Evolutionary conservation across 2,113 vertebrate genomes (phyloP).

Genomic region (Girardinichthys multiradiatus): DNA sequence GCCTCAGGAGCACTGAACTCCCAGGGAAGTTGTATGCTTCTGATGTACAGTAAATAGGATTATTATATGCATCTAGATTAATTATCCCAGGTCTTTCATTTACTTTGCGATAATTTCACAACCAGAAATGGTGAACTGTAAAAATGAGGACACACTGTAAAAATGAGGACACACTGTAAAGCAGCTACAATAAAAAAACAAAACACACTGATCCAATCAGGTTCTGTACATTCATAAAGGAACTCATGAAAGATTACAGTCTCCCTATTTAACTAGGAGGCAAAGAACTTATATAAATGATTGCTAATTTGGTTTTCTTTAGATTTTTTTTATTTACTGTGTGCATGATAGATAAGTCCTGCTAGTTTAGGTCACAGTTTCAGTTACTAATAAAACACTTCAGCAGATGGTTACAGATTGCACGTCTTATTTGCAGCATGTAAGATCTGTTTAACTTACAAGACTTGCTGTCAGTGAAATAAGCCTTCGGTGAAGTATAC

Average conservation of each 20-base stretch:
- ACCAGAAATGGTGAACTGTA: slow-evolving; percentile 10
- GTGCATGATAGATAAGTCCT: slow-evolving; percentile 40
- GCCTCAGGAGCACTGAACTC: slow-evolving; percentile 33
- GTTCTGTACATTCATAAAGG: background rate
- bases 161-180: slow-evolving; percentile 11
- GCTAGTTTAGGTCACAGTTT: slow-evolving; percentile 34
- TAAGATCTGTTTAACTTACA: background rate
- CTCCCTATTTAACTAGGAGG: background rate
- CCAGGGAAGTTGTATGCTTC: slow-evolving; percentile 36
- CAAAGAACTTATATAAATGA: background rate
- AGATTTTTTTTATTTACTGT: slow-evolving; percentile 16
- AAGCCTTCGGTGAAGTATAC: background rate
- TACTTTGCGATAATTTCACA: slow-evolving; percentile 7
- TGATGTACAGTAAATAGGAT: slow-evolving; percentile 21
- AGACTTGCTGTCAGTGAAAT: background rate
- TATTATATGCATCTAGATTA: slow-evolving; percentile 8
- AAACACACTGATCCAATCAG: background rate
- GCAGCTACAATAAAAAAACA: background rate
- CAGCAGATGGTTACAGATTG: background rate
- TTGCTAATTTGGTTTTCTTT: slow-evolving; percentile 12
- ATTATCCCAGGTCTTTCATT: slow-evolving; percentile 40
- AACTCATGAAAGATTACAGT: background rate
- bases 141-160: background rate
- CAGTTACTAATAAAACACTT: slow-evolving; percentile 30
- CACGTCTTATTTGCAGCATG: background rate